A percentile compares a stretch with the other conserved stretches of the same genome.
Evolutionary conservation across 2,888 invertebrate genomes (phyloP).

Genomic region (Lingula anatina): DNA sequence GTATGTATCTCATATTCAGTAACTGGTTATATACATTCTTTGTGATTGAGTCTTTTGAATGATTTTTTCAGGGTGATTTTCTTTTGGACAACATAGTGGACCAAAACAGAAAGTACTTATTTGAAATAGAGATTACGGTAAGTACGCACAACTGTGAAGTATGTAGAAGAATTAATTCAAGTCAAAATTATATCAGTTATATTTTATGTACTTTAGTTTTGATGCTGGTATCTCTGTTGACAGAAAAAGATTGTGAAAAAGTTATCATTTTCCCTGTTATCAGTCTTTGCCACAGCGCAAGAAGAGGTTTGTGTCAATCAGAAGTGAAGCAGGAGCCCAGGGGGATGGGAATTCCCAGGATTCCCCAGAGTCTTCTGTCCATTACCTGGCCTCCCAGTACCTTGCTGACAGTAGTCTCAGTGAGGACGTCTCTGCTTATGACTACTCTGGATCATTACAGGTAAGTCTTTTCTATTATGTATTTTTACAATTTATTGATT

Average conservation of each 20-base stretch:
- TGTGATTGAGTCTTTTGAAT: too few species aligned
- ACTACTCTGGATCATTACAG: too few species aligned
- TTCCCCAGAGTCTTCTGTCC: slow-evolving; percentile 30
- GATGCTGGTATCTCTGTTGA: too few species aligned
- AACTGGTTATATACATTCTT: too few species aligned
- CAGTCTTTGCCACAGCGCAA: slow-evolving; percentile 40
- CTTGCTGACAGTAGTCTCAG: slow-evolving; percentile 62
- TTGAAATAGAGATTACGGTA: slow-evolving; percentile 57
- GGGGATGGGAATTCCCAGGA: slow-evolving; percentile 20
- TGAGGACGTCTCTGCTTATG: slow-evolving; percentile 60
- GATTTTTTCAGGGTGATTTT: slow-evolving; percentile 46
- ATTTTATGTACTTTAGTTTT: too few species aligned
- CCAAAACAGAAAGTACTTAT: slow-evolving; percentile 53
- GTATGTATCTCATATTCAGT: too few species aligned
- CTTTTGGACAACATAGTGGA: slow-evolving; percentile 63
- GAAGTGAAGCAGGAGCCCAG: slow-evolving; percentile 29
- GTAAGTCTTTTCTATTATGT: too few species aligned
- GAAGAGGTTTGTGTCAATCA: slow-evolving; percentile 47
- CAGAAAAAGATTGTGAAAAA: neutral
- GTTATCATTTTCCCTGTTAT: slow-evolving; percentile 8
- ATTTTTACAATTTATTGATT: too few species aligned
- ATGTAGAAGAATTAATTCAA: too few species aligned
- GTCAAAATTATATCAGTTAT: too few species aligned
- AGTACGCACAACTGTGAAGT: too few species aligned
- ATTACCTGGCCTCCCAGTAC: slow-evolving; percentile 58